Evolutionary conservation across 2,113 vertebrate species (phyloP).

Genomic region (Calonectris borealis): DNA sequence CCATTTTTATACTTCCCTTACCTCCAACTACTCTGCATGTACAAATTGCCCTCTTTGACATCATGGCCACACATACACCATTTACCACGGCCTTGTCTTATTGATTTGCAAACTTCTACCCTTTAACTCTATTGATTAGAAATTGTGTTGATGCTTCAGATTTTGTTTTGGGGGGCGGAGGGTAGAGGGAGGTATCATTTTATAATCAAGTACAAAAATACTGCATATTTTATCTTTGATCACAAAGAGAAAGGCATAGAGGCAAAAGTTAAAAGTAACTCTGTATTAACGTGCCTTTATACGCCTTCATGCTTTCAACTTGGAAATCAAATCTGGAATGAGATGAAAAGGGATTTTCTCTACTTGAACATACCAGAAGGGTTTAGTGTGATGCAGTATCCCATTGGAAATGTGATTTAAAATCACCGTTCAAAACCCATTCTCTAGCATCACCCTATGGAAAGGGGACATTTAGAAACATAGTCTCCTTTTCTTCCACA

Average conservation of each 20-base stretch:
- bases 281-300: slow-evolving; percentile 21
- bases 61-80: background rate
- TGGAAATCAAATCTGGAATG: slow-evolving; percentile 39
- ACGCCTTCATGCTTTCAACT: slow-evolving; percentile 33
- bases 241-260: slow-evolving; percentile 18
- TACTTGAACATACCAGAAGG: background rate
- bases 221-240: slow-evolving; percentile 42
- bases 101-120: slow-evolving; percentile 23
- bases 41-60: background rate
- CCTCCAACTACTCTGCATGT: background rate
- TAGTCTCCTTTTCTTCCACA: background rate
- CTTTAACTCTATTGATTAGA: slow-evolving; percentile 36
- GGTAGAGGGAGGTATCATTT: background rate
- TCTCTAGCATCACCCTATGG: background rate
- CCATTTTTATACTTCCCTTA: background rate
- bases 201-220: slow-evolving; percentile 16
- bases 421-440: background rate
- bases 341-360: slow-evolving; percentile 43
- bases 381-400: background rate
- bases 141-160: background rate
- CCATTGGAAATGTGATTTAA: background rate
- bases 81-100: background rate
- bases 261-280: slow-evolving; percentile 45
- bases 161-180: background rate
- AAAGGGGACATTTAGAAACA: background rate